Evolutionary conservation across 1,140 invertebrate species (phyloP).

Genomic region (Adelges cooleyi): DNA sequence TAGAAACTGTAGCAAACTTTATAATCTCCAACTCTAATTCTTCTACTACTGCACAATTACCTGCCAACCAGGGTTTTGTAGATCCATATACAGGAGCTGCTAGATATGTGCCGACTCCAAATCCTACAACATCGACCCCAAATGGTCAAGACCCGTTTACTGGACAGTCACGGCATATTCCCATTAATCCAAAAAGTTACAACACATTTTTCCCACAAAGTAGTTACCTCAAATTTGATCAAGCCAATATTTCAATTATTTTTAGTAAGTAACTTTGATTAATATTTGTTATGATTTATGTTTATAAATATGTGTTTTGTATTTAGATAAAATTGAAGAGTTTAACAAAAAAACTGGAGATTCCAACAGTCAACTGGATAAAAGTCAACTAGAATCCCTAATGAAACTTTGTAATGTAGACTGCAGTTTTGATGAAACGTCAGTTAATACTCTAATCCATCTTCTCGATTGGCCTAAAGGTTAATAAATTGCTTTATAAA

Average conservation of each 20-base stretch:
- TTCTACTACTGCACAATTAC: conserved; percentile 36
- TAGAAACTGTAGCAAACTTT: conserved; percentile 92
- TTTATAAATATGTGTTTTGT: no score
- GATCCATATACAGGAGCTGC: conserved; percentile 73
- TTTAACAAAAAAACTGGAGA: background rate
- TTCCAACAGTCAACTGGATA: conserved; percentile 29
- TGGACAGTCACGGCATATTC: conserved; percentile 34
- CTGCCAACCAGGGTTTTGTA: conserved; percentile 42
- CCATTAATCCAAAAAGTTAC: conserved; percentile 17
- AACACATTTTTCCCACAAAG: conserved; percentile 31
- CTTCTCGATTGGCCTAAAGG: conserved; percentile 55
- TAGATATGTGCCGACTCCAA: conserved; percentile 52
- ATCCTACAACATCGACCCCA: background rate
- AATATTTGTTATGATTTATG: background rate
- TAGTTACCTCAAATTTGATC: conserved; percentile 44
- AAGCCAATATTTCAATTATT: conserved; percentile 50
- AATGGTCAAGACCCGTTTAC: conserved; percentile 53
- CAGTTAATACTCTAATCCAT: background rate
- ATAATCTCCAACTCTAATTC: conserved; percentile 65
- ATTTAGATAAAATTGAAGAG: conserved; percentile 19
- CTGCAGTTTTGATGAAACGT: background rate
- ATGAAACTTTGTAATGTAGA: conserved; percentile 4
- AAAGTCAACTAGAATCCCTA: conserved; percentile 28
- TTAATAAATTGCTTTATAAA: background rate
- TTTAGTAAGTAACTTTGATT: conserved; percentile 40